Percentiles rank a stretch among this genome's conserved stretches.
Conservation (phyloP, 37 sponge, comb jelly and placozoan species). For the Ianthella basta region DNA sequence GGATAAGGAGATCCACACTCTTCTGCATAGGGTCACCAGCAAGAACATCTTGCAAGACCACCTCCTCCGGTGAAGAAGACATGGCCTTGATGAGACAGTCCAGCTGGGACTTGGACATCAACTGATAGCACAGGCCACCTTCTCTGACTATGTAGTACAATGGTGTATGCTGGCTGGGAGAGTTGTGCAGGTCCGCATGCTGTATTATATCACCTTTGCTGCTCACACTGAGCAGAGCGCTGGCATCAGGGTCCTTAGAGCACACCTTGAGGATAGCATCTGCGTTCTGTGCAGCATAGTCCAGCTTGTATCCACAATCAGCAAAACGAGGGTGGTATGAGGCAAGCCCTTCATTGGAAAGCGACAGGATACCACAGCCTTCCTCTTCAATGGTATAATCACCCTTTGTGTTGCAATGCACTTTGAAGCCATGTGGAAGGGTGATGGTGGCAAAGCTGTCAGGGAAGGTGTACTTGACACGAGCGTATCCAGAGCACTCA, state of each 20-base stretch:
- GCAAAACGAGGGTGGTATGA: background rate
- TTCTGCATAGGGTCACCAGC: conserved; percentile 29
- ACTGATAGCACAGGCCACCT: background rate
- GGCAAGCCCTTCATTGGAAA: background rate
- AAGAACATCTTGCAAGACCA: conserved; percentile 6
- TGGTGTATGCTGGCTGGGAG: background rate
- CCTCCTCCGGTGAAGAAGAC: background rate
- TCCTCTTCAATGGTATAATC: background rate
- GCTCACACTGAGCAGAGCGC: background rate
- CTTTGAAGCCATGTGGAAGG: background rate
- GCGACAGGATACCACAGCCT: background rate
- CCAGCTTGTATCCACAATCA: background rate
- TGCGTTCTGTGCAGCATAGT: background rate
- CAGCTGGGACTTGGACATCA: background rate
- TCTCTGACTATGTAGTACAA: conserved; percentile 1
- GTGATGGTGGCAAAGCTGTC: background rate
- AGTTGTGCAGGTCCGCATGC: background rate
- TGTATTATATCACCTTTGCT: background rate
- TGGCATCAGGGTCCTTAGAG: background rate
- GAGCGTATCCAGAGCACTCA: conserved; percentile 84
- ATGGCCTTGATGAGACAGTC: background rate
- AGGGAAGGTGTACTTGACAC: conserved; percentile 48
- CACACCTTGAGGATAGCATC: background rate
- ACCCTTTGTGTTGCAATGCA: background rate
- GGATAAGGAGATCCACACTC: conserved; percentile 7